phyloP scores from a whole-genome alignment of 92 coral and sea anemone species.

The Porites evermanni region DNA sequence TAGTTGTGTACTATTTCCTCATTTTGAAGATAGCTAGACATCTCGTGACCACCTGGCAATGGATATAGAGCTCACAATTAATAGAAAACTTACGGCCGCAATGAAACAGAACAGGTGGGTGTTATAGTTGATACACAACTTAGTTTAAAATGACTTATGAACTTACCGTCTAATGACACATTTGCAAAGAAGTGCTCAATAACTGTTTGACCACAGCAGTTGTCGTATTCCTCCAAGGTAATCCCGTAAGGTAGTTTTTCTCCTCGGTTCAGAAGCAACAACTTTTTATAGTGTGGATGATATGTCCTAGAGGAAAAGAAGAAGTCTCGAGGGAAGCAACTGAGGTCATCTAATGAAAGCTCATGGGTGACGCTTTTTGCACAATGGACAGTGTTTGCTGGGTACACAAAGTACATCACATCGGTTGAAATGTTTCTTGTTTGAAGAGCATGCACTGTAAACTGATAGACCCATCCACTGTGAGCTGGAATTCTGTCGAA shows the following conservation, averaged over 20 bases:
- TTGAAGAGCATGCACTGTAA: constrained; percentile 56
- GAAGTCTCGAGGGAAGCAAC: constrained; percentile 65
- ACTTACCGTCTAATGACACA: not conserved
- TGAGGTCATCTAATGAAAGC: not conserved
- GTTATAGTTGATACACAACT: too few species aligned
- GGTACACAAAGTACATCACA: constrained; percentile 58
- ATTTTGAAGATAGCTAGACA: too few species aligned
- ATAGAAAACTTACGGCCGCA: too few species aligned
- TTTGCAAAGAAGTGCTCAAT: constrained; percentile 19
- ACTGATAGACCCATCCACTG: constrained; percentile 68
- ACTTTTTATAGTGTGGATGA: constrained; percentile 27
- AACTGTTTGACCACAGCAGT: constrained; percentile 30
- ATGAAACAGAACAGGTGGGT: too few species aligned
- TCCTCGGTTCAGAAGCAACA: constrained; percentile 55
- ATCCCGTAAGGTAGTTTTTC: constrained; percentile 34
- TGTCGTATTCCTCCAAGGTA: constrained; percentile 14
- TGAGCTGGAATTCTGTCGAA: constrained; percentile 57
- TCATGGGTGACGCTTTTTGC: constrained; percentile 38
- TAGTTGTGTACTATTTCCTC: too few species aligned
- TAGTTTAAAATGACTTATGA: too few species aligned
- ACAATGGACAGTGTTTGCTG: constrained; percentile 17
- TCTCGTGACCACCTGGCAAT: too few species aligned
- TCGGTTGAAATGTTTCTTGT: constrained; percentile 46
- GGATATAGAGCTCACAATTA: too few species aligned
- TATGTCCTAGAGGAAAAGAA: constrained; percentile 36